Base-by-base conservation (phyloP, 2,888 invertebrate genomes). In the Limenitis camilla region DNA sequence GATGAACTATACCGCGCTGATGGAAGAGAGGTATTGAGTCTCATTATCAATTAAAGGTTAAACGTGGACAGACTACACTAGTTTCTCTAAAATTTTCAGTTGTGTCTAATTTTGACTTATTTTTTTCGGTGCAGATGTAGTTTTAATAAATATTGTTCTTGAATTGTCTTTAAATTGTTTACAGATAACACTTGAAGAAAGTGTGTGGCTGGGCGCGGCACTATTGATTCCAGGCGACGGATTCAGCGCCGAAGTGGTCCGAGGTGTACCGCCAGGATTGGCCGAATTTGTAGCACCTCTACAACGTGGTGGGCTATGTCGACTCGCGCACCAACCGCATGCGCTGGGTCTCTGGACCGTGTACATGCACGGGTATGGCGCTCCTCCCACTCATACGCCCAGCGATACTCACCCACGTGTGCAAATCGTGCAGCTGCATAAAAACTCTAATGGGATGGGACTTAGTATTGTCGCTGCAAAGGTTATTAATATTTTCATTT, bases 391-490 rank as follows among this genome's bases (percentile, higher is more conserved):
- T 4, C 89, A 89, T 40, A 93, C 94, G 5, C 92, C 57, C 53
- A 89, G 65, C 60, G 64, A 67, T 53, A 91, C 91, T 72, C 89
- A 91, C 59, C 94, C 94, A 8, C 92, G 95, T 70, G 86, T 96
- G 54, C 93, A 95, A 72, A 90, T 94, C 50, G 95, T 98, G 65
- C 93, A 96, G 73, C 90, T 98, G 59, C 94, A 96, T 75, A 98
- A 99, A 87, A 96, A 96, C 69, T 93, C 95, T 58, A 96, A 95
- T 71, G 98, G 99, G 59, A 98, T 99, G 94, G 99, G 99, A 8
- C 90, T 99, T 66, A 98, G 98, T 72, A 99, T 99, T 68, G 98
- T 99, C 4, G 99, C 99, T 7, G 99, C 99, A 29, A 97, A 97
- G 91, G 95, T 94, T 29, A 32, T 9, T 43, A 71, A 70, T 77